These are phyloP conservation scores for Halisarca cf. caerulea DNA, from an alignment of 37 sponge, comb jelly and placozoan genomes.

Conservation along the genomic window DNA sequence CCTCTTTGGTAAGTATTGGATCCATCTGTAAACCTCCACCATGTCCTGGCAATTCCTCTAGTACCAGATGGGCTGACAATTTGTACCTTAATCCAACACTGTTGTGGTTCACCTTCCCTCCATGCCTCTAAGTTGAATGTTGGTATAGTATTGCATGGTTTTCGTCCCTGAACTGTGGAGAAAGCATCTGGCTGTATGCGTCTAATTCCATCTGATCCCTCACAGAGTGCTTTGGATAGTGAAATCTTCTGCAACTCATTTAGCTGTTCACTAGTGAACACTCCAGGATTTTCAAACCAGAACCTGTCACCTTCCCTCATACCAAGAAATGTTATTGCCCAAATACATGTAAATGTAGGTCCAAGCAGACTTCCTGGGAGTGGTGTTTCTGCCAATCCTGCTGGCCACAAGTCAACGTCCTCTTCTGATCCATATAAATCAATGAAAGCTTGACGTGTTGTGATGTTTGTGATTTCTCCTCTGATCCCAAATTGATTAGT, in stretches of 20 bases:
- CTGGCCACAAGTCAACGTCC: slow-evolving; percentile 64
- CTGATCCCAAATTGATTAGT: neutral
- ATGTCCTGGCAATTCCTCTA: neutral
- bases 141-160: slow-evolving; percentile 33
- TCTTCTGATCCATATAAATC: slow-evolving; percentile 34
- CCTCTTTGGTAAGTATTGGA: neutral
- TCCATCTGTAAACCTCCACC: neutral
- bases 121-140: slow-evolving; percentile 27
- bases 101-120: slow-evolving; percentile 16
- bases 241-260: slow-evolving; percentile 13
- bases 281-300: slow-evolving; percentile 70
- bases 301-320: slow-evolving; percentile 55
- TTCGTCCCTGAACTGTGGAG: slow-evolving; percentile 27
- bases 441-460: neutral
- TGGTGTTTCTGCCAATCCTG: slow-evolving; percentile 54
- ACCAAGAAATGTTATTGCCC: slow-evolving; percentile 1
- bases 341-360: slow-evolving; percentile 55
- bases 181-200: slow-evolving; percentile 68
- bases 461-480: neutral
- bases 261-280: slow-evolving; percentile 73
- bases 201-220: slow-evolving; percentile 59
- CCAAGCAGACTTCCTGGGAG: slow-evolving; percentile 50
- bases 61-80: neutral
- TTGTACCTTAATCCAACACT: slow-evolving; percentile 18
- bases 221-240: slow-evolving; percentile 79